Evolutionary conservation across 2,113 vertebrate genomes (phyloP).

Genomic region (Amazona vittata): DNA sequence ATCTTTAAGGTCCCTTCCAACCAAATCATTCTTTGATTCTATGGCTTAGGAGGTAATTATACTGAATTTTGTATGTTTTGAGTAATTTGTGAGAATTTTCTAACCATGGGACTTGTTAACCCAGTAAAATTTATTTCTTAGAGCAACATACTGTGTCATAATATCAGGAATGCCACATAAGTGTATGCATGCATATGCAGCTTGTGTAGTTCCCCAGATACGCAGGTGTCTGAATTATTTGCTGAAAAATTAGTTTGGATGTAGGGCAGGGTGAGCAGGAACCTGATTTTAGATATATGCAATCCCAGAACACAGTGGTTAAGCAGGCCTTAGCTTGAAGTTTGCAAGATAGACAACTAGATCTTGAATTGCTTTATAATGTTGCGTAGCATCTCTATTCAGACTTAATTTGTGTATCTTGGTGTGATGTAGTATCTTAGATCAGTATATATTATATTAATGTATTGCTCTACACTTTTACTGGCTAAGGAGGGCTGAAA

Average conservation of each 20-base stretch:
- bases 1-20: background rate
- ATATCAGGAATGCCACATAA: background rate
- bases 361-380: background rate
- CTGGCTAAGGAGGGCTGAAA: background rate
- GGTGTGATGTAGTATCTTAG: background rate
- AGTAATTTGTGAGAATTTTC: background rate
- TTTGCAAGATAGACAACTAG: background rate
- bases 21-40: background rate
- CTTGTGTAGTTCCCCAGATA: background rate
- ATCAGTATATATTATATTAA: background rate
- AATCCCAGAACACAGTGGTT: background rate
- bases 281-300: background rate
- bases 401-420: background rate
- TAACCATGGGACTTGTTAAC: background rate
- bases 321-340: background rate
- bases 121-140: background rate
- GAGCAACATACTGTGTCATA: background rate
- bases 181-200: background rate
- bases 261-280: background rate
- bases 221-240: background rate
- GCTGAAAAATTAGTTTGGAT: background rate
- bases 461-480: background rate
- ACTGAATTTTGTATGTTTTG: background rate
- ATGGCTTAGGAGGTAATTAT: background rate
- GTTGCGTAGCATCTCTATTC: background rate